A percentile compares a stretch with the other conserved stretches of the same genome.
These are phyloP conservation scores for Ceratina calcarata DNA, from an alignment of 1,140 invertebrate genomes.

Conservation along the genomic window DNA sequence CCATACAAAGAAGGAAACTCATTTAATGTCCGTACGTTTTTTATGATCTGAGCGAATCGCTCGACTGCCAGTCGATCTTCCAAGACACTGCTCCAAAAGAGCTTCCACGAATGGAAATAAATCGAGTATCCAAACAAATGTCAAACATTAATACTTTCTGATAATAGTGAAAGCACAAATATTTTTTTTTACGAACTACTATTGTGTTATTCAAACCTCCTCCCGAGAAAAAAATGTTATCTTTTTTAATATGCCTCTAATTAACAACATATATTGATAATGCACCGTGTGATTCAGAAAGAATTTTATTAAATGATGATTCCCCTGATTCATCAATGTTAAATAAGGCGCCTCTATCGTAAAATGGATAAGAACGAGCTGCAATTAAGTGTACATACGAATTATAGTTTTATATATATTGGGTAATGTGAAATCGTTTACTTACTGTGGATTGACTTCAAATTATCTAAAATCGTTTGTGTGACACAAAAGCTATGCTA, in stretches of 20 bases:
- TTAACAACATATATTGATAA: not conserved
- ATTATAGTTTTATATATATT: conserved; percentile 69
- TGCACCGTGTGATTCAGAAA: conserved; percentile 1
- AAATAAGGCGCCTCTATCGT: conserved; percentile 4
- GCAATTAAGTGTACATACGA: conserved; percentile 13
- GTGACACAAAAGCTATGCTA: conserved; percentile 77
- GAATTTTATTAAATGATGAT: not conserved
- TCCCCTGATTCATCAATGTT: conserved; percentile 2
- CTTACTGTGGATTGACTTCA: conserved; percentile 77
- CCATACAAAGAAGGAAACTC: conserved; percentile 54
- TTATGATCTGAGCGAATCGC: conserved; percentile 30
- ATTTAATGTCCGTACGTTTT: conserved; percentile 3
- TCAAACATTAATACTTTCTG: not conserved
- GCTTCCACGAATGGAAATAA: not conserved
- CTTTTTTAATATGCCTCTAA: not conserved
- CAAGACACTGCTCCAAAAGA: conserved; percentile 35
- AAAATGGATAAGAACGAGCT: conserved; percentile 2
- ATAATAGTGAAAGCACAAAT: not conserved
- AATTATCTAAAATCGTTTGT: conserved; percentile 75
- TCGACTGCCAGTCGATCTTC: conserved; percentile 64
- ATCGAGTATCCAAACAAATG: not conserved
- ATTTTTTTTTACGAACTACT: not conserved
- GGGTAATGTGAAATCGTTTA: conserved; percentile 78
- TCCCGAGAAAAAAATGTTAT: not conserved
- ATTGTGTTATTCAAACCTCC: not conserved